Percentiles rank a stretch among this genome's conserved stretches.
Evolutionary conservation across 2,113 vertebrate species (phyloP).

Genomic region (Carassius gibelio): DNA sequence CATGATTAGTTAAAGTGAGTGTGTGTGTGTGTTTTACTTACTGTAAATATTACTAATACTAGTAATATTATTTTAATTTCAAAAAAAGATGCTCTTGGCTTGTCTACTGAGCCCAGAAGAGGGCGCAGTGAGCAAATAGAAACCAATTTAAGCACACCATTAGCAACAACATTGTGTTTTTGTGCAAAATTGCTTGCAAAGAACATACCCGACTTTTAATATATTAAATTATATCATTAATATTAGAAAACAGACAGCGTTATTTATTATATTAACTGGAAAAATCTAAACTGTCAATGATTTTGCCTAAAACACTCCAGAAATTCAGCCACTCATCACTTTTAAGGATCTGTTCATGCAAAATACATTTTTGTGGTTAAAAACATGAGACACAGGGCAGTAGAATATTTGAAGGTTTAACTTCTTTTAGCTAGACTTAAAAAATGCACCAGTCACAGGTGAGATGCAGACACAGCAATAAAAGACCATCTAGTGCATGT

Average conservation of each 20-base stretch:
- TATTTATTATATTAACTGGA: too few species aligned
- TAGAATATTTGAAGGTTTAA: too few species aligned
- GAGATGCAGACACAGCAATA: not conserved
- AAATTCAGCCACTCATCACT: too few species aligned
- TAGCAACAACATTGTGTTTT: too few species aligned
- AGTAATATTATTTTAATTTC: not conserved
- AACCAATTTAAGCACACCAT: not conserved
- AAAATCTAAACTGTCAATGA: too few species aligned
- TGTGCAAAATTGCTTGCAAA: too few species aligned
- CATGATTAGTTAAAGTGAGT: not conserved
- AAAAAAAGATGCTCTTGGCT: not conserved
- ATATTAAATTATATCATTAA: too few species aligned
- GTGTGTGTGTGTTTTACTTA: too few species aligned
- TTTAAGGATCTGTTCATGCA: not conserved
- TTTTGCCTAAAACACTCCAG: too few species aligned
- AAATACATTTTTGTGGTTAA: not conserved
- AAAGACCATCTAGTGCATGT: not conserved
- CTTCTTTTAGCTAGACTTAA: not conserved
- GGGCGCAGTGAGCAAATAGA: not conserved
- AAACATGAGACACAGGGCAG: too few species aligned
- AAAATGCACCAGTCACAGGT: not conserved
- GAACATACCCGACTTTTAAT: too few species aligned
- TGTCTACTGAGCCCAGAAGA: not conserved
- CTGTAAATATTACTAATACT: not conserved
- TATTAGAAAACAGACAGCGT: too few species aligned